Evolutionary conservation across 1,140 invertebrate species (phyloP).

Genomic region (Drosophila azteca): DNA sequence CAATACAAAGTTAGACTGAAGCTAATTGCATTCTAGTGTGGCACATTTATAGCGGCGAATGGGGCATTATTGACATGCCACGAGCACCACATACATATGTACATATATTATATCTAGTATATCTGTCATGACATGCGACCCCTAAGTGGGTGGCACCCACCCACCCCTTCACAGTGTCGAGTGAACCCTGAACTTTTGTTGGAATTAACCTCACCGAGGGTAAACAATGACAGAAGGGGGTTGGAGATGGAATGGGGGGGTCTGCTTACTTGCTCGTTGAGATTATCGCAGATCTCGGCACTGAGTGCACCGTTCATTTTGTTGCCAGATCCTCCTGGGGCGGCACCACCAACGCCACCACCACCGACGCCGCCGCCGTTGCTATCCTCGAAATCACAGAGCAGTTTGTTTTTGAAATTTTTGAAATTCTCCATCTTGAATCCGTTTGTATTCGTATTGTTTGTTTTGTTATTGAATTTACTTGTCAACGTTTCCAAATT

Average conservation of each 20-base stretch:
- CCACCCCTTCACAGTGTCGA: neutral
- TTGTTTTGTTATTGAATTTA: conserved; percentile 81
- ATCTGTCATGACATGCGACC: conserved; percentile 29
- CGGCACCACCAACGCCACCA: conserved; percentile 20
- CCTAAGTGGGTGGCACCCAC: neutral
- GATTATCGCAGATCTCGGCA: conserved; percentile 82
- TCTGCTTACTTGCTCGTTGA: conserved; percentile 83
- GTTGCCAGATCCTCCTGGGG: conserved; percentile 28
- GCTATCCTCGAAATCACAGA: conserved; percentile 80
- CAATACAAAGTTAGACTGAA: conserved; percentile 51
- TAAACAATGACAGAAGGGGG: neutral
- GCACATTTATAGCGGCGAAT: conserved; percentile 61
- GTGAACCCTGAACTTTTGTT: conserved; percentile 55
- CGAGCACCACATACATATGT: no score
- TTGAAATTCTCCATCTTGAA: conserved; percentile 82
- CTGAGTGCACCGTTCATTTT: conserved; percentile 80
- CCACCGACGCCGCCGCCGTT: conserved; percentile 11
- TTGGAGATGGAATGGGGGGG: no score
- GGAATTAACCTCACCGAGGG: conserved; percentile 5
- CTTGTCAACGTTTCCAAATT: conserved; percentile 77
- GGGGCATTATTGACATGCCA: conserved; percentile 65
- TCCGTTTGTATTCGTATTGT: conserved; percentile 82
- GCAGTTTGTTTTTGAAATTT: conserved; percentile 83
- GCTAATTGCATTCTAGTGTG: conserved; percentile 39
- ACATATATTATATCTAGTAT: conserved; percentile 17